Base-by-base conservation (phyloP, 2,113 vertebrate genomes). In the Perca schrenkii region DNA sequence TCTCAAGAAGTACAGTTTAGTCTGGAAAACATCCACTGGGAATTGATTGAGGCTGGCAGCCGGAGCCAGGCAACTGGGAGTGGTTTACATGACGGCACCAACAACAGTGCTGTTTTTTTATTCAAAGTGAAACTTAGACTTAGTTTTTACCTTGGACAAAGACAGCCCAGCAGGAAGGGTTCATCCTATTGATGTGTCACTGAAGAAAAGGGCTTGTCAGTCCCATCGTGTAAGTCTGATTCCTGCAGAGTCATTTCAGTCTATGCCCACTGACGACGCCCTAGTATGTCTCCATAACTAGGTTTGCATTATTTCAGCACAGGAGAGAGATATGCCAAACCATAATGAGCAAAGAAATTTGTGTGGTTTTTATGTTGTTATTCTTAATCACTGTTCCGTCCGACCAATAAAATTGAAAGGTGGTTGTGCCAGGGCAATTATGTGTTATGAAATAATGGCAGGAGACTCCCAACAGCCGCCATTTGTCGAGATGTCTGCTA, bases 321-420 rank as follows among this genome's bases (percentile, higher is more conserved):
- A 78, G 49, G 17, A 73, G 43, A 82, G 6, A 56, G 15, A 2
- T 15, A 66, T 22, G 73, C 85, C 86, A 90, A 86, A 86, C 77
- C 82, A 89, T 61, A 90, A 86, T 78, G 68, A 84, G 75, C 21
- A 0, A 82, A 54, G 22, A 77, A 74, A 84, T 68, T 3, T 62
- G 72, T 84, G 85, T 19, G 79, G 88, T 85, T 68, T 61, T 71
- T 54, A 58, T 88, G 71, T 79, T 82, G 78, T 84, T 85, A 86
- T 84, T 77, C 65, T 76, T 82, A 80, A 87, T 85, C 58, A 58
- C 19, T 3, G 25, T 85, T 80, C 61, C 28, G 8, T 68, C 68
- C 61, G 13, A 79, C 52, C 74, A 78, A 54, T 77, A 47, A 86
- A 81, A 71, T 5, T 57, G 7, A 57, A 73, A 40, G 15, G 25